These are phyloP conservation scores for Phoenicopterus ruber DNA, from an alignment of 2,113 vertebrate species.

Conservation along the genomic window DNA sequence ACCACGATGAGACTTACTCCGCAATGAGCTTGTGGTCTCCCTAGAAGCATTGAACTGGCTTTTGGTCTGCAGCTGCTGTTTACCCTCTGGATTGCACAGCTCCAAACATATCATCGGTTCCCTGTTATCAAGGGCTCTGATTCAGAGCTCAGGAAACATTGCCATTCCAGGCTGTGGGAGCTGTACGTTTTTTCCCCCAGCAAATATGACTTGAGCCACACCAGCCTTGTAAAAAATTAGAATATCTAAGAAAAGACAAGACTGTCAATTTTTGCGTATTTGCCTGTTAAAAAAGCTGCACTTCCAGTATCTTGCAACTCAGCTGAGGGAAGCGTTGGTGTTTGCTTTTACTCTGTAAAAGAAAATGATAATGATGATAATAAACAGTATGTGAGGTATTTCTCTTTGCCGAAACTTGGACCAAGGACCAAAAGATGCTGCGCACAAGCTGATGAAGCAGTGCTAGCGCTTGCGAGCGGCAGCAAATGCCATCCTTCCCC, in stretches of 20 bases:
- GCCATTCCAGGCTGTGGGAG: background rate
- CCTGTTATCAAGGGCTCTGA: constrained; percentile 17
- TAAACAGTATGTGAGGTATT: background rate
- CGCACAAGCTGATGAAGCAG: background rate
- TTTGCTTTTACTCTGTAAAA: background rate
- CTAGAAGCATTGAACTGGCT: background rate
- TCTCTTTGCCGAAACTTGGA: background rate
- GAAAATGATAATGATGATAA: background rate
- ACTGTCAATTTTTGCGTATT: background rate
- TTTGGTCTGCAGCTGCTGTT: background rate
- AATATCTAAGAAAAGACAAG: background rate
- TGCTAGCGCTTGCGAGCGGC: background rate
- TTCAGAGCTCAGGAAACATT: constrained; percentile 3
- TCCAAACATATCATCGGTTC: background rate
- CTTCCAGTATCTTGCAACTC: background rate
- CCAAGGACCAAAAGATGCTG: background rate
- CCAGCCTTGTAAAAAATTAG: background rate
- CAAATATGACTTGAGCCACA: background rate
- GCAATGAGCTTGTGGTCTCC: background rate
- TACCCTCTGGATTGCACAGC: background rate
- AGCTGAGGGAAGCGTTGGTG: background rate
- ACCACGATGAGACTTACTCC: background rate
- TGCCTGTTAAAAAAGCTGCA: background rate
- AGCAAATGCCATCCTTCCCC: background rate
- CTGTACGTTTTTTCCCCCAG: background rate